A percentile compares a stretch with the other conserved stretches of the same genome.
Evolutionary conservation across 2,797 vertebrate species (phyloP).

Genomic region (Gouania willdenowi): DNA sequence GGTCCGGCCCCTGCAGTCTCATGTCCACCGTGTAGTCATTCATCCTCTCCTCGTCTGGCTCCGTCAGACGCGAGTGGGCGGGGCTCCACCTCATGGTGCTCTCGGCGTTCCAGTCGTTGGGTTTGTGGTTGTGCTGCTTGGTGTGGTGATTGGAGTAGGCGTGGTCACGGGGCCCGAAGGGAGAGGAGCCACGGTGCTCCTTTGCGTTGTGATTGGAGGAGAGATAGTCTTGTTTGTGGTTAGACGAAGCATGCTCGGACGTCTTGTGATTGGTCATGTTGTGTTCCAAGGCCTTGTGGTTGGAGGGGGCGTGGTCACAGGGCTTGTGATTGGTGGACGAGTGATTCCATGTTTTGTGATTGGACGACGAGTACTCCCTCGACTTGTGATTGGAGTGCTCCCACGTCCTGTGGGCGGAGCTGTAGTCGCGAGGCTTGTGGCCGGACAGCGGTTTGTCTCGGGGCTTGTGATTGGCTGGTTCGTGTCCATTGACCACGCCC

Average conservation of each 20-base stretch:
- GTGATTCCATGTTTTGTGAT: conserved; percentile 78
- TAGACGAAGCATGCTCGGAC: conserved; percentile 73
- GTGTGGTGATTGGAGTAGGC: conserved; percentile 74
- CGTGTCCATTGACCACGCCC: conserved; percentile 83
- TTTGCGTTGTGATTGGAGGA: conserved; percentile 82
- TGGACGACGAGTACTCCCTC: conserved; percentile 73
- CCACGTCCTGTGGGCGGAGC: conserved; percentile 71
- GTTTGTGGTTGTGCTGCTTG: conserved; percentile 75
- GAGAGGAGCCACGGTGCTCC: conserved; percentile 65
- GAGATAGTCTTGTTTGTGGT: conserved; percentile 76
- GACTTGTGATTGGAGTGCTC: conserved; percentile 76
- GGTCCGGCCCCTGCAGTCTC: conserved; percentile 83
- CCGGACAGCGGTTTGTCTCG: conserved; percentile 68
- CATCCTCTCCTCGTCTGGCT: conserved; percentile 85
- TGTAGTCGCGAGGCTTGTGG: conserved; percentile 71
- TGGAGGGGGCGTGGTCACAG: conserved; percentile 72
- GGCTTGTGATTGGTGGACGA: conserved; percentile 73
- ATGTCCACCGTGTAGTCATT: conserved; percentile 93
- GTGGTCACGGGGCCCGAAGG: conserved; percentile 71
- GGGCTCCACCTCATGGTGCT: conserved; percentile 82
- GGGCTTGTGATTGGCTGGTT: too few relatives aligned
- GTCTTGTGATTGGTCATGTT: conserved; percentile 79
- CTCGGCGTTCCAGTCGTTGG: conserved; percentile 76
- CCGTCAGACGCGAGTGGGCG: conserved; percentile 81
- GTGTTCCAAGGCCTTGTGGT: conserved; percentile 84